These are phyloP conservation scores for Odocoileus hemionus DNA, from an alignment of 2,113 vertebrate species.

Conservation along the genomic window DNA sequence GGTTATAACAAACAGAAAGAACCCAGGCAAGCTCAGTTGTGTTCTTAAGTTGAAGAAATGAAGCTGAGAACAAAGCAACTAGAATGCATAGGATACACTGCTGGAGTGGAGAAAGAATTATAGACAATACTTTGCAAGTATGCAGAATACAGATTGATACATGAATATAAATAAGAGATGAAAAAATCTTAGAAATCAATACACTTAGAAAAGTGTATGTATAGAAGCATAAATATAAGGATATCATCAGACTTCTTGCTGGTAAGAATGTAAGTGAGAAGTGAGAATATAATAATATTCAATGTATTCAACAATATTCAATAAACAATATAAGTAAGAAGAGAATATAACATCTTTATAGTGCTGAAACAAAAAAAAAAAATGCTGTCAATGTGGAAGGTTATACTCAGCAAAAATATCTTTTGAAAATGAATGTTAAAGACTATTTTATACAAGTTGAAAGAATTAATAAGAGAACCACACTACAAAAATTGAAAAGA, in stretches of 20 bases:
- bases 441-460: background rate
- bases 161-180: background rate
- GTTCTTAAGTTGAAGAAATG: background rate
- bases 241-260: background rate
- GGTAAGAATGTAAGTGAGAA: background rate
- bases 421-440: background rate
- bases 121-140: background rate
- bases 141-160: no score
- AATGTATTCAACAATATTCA: background rate
- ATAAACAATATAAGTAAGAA: background rate
- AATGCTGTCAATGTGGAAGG: background rate
- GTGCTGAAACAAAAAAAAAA: background rate
- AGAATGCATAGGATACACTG: background rate
- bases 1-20: background rate
- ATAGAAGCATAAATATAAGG: background rate
- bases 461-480: background rate
- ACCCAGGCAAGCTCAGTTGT: no score
- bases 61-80: background rate
- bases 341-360: background rate
- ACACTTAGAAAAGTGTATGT: background rate
- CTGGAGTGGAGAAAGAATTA: fast-evolving
- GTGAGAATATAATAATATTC: background rate
- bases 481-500: background rate
- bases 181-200: background rate
- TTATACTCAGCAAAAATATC: background rate